Evolutionary conservation across 92 coral and sea anemone genomes (phyloP).

Genomic region (Phymanthus crucifer): DNA sequence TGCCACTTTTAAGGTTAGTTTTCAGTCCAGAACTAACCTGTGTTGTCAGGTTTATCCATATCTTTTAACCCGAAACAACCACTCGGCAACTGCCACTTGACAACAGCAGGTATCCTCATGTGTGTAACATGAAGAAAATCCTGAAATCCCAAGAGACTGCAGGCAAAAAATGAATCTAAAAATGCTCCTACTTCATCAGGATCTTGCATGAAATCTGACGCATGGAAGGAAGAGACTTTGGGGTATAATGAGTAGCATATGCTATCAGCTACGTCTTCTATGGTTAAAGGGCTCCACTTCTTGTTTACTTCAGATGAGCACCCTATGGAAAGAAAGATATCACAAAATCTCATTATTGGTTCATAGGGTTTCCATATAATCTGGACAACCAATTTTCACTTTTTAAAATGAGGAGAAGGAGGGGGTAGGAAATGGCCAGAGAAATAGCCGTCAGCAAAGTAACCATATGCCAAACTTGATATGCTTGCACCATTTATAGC

Average conservation of each 20-base stretch:
- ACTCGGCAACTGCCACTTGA: constrained; percentile 29
- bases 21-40: too few relatives aligned
- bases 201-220: constrained; percentile 12
- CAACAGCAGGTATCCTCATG: constrained; percentile 29
- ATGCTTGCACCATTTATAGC: too few relatives aligned
- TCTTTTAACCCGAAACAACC: constrained; percentile 40
- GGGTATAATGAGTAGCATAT: constrained; percentile 36
- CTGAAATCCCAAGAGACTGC: constrained; percentile 39
- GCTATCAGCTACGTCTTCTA: constrained; percentile 29
- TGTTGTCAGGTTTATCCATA: background rate
- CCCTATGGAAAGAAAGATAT: background rate
- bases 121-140: constrained; percentile 41
- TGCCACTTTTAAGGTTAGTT: too few relatives aligned
- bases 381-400: too few relatives aligned
- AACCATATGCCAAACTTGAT: too few relatives aligned
- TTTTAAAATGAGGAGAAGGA: too few relatives aligned
- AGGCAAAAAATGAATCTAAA: constrained; percentile 41
- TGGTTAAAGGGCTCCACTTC: constrained; percentile 18
- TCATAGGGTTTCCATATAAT: too few relatives aligned
- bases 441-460: too few relatives aligned
- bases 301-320: constrained; percentile 20
- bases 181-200: constrained; percentile 19
- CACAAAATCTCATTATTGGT: too few relatives aligned
- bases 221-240: constrained; percentile 40
- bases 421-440: too few relatives aligned